Conservation (phyloP, 2,797 vertebrate genomes). For the Avahi laniger region DNA sequence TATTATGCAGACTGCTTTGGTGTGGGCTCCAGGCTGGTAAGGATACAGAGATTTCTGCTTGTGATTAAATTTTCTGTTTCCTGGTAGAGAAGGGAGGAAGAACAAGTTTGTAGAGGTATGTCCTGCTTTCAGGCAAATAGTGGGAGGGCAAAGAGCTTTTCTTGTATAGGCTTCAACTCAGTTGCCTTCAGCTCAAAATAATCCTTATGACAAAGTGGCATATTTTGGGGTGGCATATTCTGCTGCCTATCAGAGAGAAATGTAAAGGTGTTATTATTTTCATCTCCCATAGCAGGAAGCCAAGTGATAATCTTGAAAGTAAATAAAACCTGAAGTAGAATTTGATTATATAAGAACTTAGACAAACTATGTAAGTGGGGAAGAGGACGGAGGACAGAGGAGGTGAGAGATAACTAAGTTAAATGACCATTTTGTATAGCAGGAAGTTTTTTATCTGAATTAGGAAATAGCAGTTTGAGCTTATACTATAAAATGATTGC, state of each 20-base stretch:
- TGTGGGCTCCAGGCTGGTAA: not conserved
- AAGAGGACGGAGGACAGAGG: not conserved
- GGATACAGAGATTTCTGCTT: not conserved
- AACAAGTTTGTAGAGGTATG: not conserved
- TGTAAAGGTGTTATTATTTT: not conserved
- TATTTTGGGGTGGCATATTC: not conserved
- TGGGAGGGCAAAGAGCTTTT: not conserved
- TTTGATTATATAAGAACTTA: not conserved
- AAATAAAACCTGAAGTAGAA: not conserved
- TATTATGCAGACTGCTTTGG: not conserved
- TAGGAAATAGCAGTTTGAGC: not conserved
- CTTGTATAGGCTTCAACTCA: not conserved
- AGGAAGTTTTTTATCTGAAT: not conserved
- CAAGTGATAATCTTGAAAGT: not conserved
- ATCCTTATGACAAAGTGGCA: not conserved
- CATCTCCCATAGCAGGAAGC: not conserved
- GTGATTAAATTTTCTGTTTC: not conserved
- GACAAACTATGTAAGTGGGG: not conserved
- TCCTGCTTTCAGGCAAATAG: not conserved
- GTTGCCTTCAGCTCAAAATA: not conserved
- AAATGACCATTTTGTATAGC: not conserved
- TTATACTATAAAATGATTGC: not conserved
- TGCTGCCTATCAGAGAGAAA: not conserved
- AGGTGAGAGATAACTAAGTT: not conserved
- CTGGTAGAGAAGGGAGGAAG: not conserved